Conservation (phyloP, 2,113 vertebrate genomes). For the Fregata magnificens region DNA sequence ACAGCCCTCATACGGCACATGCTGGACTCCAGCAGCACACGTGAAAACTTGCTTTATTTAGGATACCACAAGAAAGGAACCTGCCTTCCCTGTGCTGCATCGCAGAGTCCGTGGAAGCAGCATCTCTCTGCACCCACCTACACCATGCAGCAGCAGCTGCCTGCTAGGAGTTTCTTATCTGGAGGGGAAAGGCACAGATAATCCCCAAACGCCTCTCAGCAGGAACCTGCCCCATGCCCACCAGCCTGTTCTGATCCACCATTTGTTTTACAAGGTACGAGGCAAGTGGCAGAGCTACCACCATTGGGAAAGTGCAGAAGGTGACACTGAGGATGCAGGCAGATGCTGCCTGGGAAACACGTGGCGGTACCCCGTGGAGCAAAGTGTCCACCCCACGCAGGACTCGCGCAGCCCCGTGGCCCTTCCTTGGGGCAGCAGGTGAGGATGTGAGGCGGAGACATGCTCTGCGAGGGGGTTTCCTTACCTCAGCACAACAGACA, state of each 20-base stretch:
- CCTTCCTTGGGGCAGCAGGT: neutral
- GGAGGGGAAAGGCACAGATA: neutral
- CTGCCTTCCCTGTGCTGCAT: neutral
- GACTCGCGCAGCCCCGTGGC: rapidly evolving
- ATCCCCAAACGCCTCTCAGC: neutral
- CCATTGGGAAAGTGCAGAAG: rapidly evolving
- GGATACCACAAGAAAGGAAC: neutral
- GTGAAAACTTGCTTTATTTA: neutral
- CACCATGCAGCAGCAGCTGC: rapidly evolving
- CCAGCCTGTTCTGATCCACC: neutral
- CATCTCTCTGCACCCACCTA: neutral
- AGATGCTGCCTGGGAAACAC: neutral
- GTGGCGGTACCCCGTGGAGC: neutral
- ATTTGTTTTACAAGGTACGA: rapidly evolving
- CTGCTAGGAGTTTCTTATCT: neutral
- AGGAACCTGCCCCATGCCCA: neutral
- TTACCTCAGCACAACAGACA: neutral
- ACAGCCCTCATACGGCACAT: neutral
- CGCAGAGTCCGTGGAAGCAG: neutral
- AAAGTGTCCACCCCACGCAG: rapidly evolving
- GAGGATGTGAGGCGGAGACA: neutral
- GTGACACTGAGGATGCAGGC: neutral
- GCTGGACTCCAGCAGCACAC: neutral
- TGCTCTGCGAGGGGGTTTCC: neutral
- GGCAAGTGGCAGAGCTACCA: rapidly evolving